Evolutionary conservation across 92 coral and sea anemone genomes (phyloP).

Genomic region (Epizoanthus ramosus): DNA sequence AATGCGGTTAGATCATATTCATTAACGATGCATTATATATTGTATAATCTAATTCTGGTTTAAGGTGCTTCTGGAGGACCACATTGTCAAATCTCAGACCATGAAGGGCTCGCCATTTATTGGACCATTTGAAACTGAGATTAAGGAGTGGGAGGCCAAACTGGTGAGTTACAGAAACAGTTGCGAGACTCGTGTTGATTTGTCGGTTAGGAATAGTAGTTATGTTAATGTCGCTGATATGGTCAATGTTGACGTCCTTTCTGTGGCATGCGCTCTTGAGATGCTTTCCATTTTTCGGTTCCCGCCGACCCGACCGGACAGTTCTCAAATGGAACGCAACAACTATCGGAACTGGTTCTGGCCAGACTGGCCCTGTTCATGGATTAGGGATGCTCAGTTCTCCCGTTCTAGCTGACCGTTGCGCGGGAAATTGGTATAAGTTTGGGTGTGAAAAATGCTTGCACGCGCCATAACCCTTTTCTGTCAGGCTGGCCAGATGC

Average conservation of each 20-base stretch:
- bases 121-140: conserved; percentile 92
- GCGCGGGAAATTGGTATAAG: too few relatives aligned
- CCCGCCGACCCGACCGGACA: too few relatives aligned
- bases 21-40: not conserved
- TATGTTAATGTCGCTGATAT: not conserved
- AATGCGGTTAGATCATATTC: not conserved
- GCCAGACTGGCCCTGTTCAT: too few relatives aligned
- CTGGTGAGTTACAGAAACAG: conserved; percentile 63
- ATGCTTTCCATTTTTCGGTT: too few relatives aligned
- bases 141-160: conserved; percentile 89
- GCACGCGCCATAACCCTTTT: too few relatives aligned
- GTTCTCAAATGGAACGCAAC: too few relatives aligned
- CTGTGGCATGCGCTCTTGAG: too few relatives aligned
- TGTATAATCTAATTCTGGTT: not conserved
- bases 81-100: conserved; percentile 93
- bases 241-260: not conserved
- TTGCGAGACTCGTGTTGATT: not conserved
- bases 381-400: too few relatives aligned
- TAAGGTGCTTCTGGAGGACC: conserved; percentile 94
- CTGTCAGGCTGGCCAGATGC: too few relatives aligned
- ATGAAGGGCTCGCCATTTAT: conserved; percentile 99
- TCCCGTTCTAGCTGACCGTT: too few relatives aligned
- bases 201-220: not conserved
- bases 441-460: too few relatives aligned
- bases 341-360: too few relatives aligned